Conservation (phyloP, 2,113 vertebrate species). For the Callaeas wilsoni region DNA sequence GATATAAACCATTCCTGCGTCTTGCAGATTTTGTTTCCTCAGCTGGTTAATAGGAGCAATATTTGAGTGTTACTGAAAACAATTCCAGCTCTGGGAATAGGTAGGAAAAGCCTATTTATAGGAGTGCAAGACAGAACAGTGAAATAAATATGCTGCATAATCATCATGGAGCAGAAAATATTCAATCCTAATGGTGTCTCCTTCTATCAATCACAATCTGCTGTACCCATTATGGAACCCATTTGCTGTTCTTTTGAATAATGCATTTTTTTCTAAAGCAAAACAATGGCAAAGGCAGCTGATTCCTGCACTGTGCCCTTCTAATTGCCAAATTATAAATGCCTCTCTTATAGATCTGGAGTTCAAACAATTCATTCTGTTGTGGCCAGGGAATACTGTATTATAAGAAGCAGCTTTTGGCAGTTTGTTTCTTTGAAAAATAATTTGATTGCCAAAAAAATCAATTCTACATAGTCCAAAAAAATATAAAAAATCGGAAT, state of each 20-base stretch:
- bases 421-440: neutral
- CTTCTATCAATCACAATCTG: slow-evolving; percentile 16
- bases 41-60: neutral
- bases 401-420: neutral
- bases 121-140: neutral
- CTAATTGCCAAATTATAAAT: slow-evolving; percentile 6
- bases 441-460: neutral
- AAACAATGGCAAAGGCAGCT: slow-evolving; percentile 24
- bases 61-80: neutral
- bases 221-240: neutral
- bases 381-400: neutral
- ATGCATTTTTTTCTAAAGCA: slow-evolving; percentile 32
- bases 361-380: neutral
- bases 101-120: slow-evolving; percentile 21
- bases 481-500: neutral
- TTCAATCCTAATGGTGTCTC: slow-evolving; percentile 13
- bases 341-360: neutral
- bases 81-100: slow-evolving; percentile 24
- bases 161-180: neutral
- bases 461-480: neutral
- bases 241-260: slow-evolving; percentile 47
- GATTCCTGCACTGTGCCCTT: neutral
- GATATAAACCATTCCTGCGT: neutral
- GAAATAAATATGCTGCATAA: slow-evolving; percentile 51
- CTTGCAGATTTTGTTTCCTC: neutral